phyloP scores from a whole-genome alignment of 2,113 vertebrate genomes.

The Pelecanus crispus region DNA sequence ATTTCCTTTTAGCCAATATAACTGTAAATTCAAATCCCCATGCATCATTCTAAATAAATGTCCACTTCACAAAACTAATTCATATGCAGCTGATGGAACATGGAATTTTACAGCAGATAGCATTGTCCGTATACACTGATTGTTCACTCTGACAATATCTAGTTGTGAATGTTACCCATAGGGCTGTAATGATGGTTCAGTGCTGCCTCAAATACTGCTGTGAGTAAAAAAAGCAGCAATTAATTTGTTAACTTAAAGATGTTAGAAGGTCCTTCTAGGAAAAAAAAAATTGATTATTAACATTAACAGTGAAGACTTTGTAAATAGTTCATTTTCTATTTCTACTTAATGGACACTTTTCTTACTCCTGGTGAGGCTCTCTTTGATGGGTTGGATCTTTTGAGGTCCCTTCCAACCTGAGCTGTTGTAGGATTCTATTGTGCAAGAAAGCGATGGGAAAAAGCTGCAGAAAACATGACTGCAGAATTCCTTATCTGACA shows the following conservation, averaged over 20 bases:
- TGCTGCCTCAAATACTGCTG: not conserved
- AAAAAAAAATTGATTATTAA: not conserved
- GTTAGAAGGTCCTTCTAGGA: not conserved
- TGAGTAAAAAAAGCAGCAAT: not conserved
- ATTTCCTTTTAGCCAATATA: not conserved
- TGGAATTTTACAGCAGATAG: not conserved
- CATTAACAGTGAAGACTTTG: not conserved
- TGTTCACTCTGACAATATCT: not conserved
- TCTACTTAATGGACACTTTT: not conserved
- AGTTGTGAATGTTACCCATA: not conserved
- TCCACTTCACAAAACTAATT: not conserved
- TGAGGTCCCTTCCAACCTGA: not conserved
- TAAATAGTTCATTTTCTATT: not conserved
- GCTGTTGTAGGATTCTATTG: not conserved
- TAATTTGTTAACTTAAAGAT: not conserved
- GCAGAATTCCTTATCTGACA: not conserved
- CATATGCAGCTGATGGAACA: not conserved
- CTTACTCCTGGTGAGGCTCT: not conserved
- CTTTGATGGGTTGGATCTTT: not conserved
- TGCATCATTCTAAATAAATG: not conserved
- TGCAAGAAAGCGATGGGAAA: not conserved
- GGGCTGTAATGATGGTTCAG: not conserved
- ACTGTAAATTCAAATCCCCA: not conserved
- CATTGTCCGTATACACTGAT: not conserved
- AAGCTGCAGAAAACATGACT: not conserved